Evolutionary conservation across 2,888 invertebrate species (phyloP), one percentile per base, ranked within the genome.

Genomic region (Metellina segmentata): DNA sequence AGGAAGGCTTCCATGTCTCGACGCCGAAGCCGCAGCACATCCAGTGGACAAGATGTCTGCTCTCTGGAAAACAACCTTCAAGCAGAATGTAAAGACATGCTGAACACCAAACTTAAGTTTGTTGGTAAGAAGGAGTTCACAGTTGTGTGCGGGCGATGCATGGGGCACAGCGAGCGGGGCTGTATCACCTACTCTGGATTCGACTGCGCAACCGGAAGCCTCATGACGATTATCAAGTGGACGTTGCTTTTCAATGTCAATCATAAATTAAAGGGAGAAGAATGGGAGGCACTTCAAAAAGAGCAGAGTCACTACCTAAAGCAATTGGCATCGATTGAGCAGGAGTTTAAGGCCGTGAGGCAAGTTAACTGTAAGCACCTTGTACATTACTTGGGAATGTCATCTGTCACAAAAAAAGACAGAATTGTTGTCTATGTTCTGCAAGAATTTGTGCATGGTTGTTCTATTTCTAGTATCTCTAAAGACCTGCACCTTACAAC

Each of bases 201-300:
- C 34, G 98, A 98, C 94, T 96, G 96, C 86, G 96, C 96, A 90
- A 96, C 96, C 16, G 97, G 98, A 0, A 97, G 97, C 93, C 94
- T 97, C 81, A 95, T 97, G 0, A 96, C 97, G 53, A 95, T 97
- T 16, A 96, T 96, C 51, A 97, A 98, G 94, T 98, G 98, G 98
- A 94, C 94, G 7, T 90, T 95, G 9, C 94, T 94, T 83, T 95
- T 94, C 94, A 93, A 94, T 93, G 85, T 93, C 48, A 94, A 93
- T 48, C 93, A 94, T 72, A 94, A 94, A 92, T 93, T 94, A 6
- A 93, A 93, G 53, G 85, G 92, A 6, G 93, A 93, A 16, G 92
- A 93, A 52, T 94, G 94, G 78, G 93, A 94, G 7, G 93, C 94
- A 49, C 93, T 94, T 34, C 94, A 94, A 74, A 94, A 94, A 81